These are phyloP conservation scores for Notolabrus celidotus DNA, from an alignment of 2,797 vertebrate species.

Conservation along the genomic window DNA sequence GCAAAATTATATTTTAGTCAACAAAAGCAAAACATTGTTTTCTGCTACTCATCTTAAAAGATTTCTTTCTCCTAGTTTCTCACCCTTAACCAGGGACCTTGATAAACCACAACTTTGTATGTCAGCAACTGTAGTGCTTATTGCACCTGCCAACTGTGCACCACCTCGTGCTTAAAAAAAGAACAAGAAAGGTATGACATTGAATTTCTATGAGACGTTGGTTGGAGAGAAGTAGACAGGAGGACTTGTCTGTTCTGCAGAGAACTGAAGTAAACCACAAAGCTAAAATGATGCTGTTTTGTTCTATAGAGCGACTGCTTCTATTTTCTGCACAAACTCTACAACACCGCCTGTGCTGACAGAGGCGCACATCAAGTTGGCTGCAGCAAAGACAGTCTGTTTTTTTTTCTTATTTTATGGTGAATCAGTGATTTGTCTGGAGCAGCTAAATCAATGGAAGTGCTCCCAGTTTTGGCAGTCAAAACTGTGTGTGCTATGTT, in stretches of 20 bases:
- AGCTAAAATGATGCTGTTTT: slow-evolving; percentile 40
- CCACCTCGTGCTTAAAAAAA: slow-evolving; percentile 30
- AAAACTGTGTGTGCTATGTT: slow-evolving; percentile 23
- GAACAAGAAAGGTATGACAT: slow-evolving; percentile 25
- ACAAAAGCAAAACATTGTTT: too few species aligned
- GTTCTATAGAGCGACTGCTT: slow-evolving; percentile 43
- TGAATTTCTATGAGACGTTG: slow-evolving; percentile 39
- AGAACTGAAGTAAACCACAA: slow-evolving; percentile 63
- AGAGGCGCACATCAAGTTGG: slow-evolving; percentile 42
- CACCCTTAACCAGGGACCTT: background rate
- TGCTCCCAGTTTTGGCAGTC: slow-evolving; percentile 4
- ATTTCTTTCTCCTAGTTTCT: slow-evolving; percentile 1
- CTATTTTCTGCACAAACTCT: slow-evolving; percentile 69
- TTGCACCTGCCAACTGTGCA: slow-evolving; percentile 4
- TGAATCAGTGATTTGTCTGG: slow-evolving; percentile 56
- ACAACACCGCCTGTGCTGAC: slow-evolving; percentile 51
- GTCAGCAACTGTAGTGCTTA: slow-evolving; percentile 26
- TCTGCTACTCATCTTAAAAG: background rate
- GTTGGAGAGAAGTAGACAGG: slow-evolving; percentile 37
- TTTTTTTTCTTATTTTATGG: slow-evolving; percentile 55
- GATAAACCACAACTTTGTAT: slow-evolving; percentile 13
- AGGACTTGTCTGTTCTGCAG: slow-evolving; percentile 53
- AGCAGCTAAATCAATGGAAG: slow-evolving; percentile 47
- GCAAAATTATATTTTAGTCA: too few species aligned
- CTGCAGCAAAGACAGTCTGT: slow-evolving; percentile 42